Percentiles rank a stretch among this genome's conserved stretches.
phyloP scores from a whole-genome alignment of 2,113 vertebrate species.

The Paradoxurus hermaphroditus region DNA sequence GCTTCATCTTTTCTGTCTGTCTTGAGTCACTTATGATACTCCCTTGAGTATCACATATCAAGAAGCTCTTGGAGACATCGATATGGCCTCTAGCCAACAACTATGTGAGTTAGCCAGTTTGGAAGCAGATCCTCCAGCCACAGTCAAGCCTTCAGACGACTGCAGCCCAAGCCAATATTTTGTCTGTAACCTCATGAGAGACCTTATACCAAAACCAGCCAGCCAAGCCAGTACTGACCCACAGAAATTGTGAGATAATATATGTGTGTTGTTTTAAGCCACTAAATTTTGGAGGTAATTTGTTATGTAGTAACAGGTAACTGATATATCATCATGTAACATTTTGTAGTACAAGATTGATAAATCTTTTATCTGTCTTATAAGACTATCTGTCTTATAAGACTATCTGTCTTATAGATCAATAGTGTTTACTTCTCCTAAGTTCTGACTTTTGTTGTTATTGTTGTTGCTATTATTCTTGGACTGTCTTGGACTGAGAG shows the following conservation, averaged over 20 bases:
- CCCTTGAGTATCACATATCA: background rate
- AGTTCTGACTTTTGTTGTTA: background rate
- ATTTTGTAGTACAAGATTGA: slow-evolving; percentile 26
- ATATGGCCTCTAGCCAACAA: background rate
- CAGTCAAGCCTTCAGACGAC: background rate
- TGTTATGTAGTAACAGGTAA: background rate
- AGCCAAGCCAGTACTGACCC: background rate
- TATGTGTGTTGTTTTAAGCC: background rate
- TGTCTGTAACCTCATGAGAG: background rate
- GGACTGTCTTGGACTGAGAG: background rate
- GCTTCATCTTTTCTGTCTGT: background rate
- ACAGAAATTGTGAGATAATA: slow-evolving; percentile 7
- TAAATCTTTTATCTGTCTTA: background rate
- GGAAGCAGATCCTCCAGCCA: background rate
- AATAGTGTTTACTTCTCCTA: background rate
- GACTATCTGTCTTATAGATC: background rate
- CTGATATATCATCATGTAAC: background rate
- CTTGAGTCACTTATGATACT: background rate
- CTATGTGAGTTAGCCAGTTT: background rate
- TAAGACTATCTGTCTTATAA: background rate
- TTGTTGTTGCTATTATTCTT: background rate
- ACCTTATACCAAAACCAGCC: background rate
- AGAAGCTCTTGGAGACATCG: background rate
- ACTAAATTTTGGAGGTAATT: background rate
- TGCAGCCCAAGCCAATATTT: background rate